Evolutionary conservation across 2,113 vertebrate genomes (phyloP), one percentile per base, ranked within the genome.

Genomic region (Gasterosteus aculeatus): DNA sequence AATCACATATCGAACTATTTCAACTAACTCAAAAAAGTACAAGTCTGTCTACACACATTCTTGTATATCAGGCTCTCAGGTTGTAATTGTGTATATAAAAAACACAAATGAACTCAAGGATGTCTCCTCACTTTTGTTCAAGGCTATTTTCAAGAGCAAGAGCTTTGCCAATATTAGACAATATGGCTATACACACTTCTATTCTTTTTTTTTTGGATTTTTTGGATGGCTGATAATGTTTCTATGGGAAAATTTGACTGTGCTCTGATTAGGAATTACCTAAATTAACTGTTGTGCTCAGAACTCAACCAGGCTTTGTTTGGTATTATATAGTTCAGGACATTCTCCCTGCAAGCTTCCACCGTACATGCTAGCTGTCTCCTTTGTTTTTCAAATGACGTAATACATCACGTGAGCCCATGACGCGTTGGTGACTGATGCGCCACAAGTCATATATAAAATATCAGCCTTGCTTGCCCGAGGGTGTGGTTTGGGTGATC

Each of bases 241-340:
- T 87, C 77, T 80, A 69, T 81, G 82, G 54, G 29, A 16, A 83
- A 76, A 78, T 89, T 75, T 87, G 81, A 90, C 88, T 75, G 79
- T 59, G 77, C 84, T 79, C 77, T 86, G 85, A 59, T 72, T 70
- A 65, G 60, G 78, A 81, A 89, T 92, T 89, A 88, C 85, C 80
- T 84, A 92, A 93, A 92, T 89, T 83, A 90, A 86, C 86, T 80
- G 83, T 87, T 89, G 88, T 90, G 87, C 84, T 83, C 80, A 67
- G 87, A 35, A 15, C 85, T 88, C 81, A 78, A 77, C 74, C 72
- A 86, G 75, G 83, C 85, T 83, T 92, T 90, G 85, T 89, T 92
- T 88, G 84, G 81, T 86, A 75, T 92, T 92, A 78, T 92, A 92
- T 93, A 88, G 92, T 92, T 92, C 90, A 93, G 69, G 54, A 82